phyloP scores from a whole-genome alignment of 64 coral and sea anemone species.

The Trachythela sp. region DNA sequence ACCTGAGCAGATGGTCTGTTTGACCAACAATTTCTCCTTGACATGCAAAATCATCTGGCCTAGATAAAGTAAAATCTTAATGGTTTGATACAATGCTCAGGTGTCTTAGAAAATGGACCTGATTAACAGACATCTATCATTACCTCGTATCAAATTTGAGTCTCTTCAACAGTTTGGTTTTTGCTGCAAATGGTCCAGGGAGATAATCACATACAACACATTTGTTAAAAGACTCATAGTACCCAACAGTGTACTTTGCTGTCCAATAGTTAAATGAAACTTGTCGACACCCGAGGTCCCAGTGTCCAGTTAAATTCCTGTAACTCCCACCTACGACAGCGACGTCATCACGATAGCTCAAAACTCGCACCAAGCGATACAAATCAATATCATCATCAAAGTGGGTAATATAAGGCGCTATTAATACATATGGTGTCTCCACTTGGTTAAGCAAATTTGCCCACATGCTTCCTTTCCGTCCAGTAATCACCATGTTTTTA shows the following conservation, averaged over 20 bases:
- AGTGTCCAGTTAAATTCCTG: slow-evolving; percentile 57
- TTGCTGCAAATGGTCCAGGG: slow-evolving; percentile 48
- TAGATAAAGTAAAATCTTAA: too few relatives aligned
- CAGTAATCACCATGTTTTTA: not conserved
- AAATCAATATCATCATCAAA: slow-evolving; percentile 8
- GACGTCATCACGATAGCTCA: not conserved
- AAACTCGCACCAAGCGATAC: not conserved
- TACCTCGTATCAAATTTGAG: slow-evolving; percentile 32
- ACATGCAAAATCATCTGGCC: too few relatives aligned
- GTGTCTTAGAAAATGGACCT: not conserved
- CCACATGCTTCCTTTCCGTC: not conserved
- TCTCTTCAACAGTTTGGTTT: slow-evolving; percentile 33
- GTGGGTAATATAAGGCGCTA: not conserved
- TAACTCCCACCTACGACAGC: slow-evolving; percentile 43
- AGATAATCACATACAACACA: slow-evolving; percentile 50
- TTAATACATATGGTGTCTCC: not conserved
- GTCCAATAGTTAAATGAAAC: slow-evolving; percentile 29
- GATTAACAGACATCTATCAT: not conserved
- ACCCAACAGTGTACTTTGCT: slow-evolving; percentile 49
- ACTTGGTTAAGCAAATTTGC: not conserved
- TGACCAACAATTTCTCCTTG: too few relatives aligned
- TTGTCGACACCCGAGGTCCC: slow-evolving; percentile 51
- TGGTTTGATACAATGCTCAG: too few relatives aligned
- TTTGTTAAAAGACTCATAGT: slow-evolving; percentile 38
- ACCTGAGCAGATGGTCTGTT: too few relatives aligned